Evolutionary conservation across 2,797 vertebrate genomes (phyloP).

Genomic region (Taenioides sp.): DNA sequence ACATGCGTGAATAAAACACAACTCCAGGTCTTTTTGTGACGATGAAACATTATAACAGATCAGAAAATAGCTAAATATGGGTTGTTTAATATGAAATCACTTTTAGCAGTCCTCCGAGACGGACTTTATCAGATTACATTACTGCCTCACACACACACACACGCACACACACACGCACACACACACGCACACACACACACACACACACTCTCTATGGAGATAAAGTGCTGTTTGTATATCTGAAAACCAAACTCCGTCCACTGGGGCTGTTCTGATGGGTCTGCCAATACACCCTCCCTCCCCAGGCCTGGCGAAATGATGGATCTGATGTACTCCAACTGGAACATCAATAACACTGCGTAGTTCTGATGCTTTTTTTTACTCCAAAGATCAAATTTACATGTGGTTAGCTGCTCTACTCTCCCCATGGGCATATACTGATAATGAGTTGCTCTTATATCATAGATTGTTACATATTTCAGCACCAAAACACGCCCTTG

Average conservation of each 20-base stretch:
- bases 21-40: no score
- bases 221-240: constrained; percentile 12
- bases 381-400: constrained; percentile 15
- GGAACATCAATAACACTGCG: constrained; percentile 20
- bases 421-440: background rate
- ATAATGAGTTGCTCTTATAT: background rate
- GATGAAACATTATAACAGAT: no score
- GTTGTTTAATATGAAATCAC: no score
- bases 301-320: constrained; percentile 21
- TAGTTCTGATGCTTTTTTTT: constrained; percentile 8
- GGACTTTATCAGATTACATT: constrained; percentile 23
- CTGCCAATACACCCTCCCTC: constrained; percentile 16
- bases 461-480: background rate
- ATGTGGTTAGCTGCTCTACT: constrained; percentile 5
- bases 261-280: constrained; percentile 17
- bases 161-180: constrained; percentile 14
- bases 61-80: no score
- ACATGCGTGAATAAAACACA: no score
- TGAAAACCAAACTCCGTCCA: constrained; percentile 7
- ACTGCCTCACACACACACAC: constrained; percentile 9
- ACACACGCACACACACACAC: constrained; percentile 12
- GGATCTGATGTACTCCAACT: constrained; percentile 19
- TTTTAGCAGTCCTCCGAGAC: background rate
- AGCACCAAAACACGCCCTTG: constrained; percentile 1
- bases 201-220: constrained; percentile 20